Conservation (phyloP, 1,140 invertebrate genomes). For the Asbolus verrucosus region DNA sequence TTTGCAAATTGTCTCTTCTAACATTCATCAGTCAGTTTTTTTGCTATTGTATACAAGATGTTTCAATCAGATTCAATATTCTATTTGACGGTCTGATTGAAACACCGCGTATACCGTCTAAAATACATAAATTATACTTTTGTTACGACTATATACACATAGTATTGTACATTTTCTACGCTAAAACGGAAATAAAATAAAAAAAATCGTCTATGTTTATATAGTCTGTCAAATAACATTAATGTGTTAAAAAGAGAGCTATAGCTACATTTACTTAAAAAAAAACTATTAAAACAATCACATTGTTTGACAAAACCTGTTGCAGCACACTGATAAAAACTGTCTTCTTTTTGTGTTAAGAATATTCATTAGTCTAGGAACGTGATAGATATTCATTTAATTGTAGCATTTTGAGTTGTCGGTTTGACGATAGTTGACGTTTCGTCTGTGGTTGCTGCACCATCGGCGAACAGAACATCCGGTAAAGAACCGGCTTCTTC, state of each 20-base stretch:
- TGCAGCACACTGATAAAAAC: conserved; percentile 30
- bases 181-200: conserved; percentile 13
- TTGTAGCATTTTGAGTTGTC: conserved; percentile 47
- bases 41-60: conserved; percentile 29
- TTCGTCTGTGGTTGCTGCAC: conserved; percentile 42
- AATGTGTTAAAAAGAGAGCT: conserved; percentile 32
- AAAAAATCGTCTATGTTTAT: conserved; percentile 29
- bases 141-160: conserved; percentile 46
- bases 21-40: conserved; percentile 54
- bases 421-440: conserved; percentile 33
- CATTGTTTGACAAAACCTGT: conserved; percentile 18
- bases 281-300: conserved; percentile 35
- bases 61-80: not conserved
- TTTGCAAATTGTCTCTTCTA: conserved; percentile 50
- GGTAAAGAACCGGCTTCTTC: conserved; percentile 59
- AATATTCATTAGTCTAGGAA: conserved; percentile 25
- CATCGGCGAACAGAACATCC: conserved; percentile 60
- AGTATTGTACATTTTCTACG: conserved; percentile 36
- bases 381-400: conserved; percentile 48
- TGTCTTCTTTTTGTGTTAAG: conserved; percentile 10
- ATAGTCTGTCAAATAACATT: conserved; percentile 26
- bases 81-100: not conserved
- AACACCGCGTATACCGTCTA: conserved; percentile 31
- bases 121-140: conserved; percentile 49
- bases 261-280: conserved; percentile 28